These are phyloP conservation scores for Nephrotoma appendiculata DNA, from an alignment of 2,888 invertebrate species.

Conservation along the genomic window DNA sequence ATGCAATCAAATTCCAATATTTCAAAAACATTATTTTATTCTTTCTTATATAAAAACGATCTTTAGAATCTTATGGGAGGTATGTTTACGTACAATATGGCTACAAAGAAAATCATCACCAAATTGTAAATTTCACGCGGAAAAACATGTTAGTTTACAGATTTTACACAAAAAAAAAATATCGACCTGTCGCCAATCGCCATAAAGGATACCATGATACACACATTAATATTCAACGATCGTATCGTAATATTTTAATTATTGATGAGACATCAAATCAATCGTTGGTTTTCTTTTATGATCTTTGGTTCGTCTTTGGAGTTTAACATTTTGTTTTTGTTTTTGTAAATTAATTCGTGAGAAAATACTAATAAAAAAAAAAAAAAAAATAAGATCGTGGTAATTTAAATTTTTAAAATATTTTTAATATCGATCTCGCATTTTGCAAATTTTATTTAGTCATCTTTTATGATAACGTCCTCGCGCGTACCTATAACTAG, in stretches of 20 bases:
- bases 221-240: background rate
- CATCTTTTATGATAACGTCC: background rate
- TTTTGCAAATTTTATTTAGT: background rate
- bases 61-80: background rate
- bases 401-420: background rate
- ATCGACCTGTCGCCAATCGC: background rate
- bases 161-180: background rate
- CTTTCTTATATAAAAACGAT: background rate
- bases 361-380: background rate
- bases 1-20: background rate
- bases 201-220: background rate
- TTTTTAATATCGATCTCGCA: background rate
- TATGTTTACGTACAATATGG: background rate
- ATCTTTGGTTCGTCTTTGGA: background rate
- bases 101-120: background rate
- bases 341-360: background rate
- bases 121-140: background rate
- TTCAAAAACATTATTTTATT: background rate
- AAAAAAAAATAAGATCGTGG: background rate
- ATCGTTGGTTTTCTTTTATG: background rate
- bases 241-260: background rate
- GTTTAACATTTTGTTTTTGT: background rate
- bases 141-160: background rate
- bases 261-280: background rate
- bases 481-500: background rate